A percentile compares a stretch with the other conserved stretches of the same genome.
phyloP scores from a whole-genome alignment of 2,888 invertebrate species.

The Megastigmus dorsalis region DNA sequence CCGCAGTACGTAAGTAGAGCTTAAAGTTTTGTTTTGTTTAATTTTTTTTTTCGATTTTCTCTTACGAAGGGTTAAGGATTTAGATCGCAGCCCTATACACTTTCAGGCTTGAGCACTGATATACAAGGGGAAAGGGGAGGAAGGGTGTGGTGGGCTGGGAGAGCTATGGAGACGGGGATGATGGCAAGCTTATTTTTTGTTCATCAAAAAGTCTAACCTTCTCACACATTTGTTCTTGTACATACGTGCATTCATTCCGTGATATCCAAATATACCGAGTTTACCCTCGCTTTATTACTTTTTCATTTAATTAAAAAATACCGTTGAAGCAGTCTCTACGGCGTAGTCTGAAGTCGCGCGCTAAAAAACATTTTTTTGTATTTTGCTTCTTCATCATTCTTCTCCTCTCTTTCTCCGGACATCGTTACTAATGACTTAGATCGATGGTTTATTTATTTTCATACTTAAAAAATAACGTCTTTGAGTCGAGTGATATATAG shows the following conservation, averaged over 20 bases:
- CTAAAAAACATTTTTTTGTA: constrained; percentile 40
- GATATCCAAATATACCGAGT: constrained; percentile 42
- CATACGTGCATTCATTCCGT: constrained; percentile 29
- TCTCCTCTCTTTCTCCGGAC: constrained; percentile 43
- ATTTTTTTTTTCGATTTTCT: constrained; percentile 20
- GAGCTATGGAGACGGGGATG: constrained; percentile 17
- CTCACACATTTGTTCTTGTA: constrained; percentile 33
- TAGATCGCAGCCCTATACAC: constrained; percentile 1
- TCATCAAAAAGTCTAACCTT: constrained; percentile 24
- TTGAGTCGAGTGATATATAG: constrained; percentile 47
- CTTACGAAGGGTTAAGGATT: background rate
- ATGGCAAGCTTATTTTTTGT: constrained; percentile 38
- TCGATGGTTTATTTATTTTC: constrained; percentile 50
- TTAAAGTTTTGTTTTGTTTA: constrained; percentile 32
- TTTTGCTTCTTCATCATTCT: constrained; percentile 47
- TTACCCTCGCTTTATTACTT: background rate
- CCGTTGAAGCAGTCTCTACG: constrained; percentile 48
- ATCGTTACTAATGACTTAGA: constrained; percentile 64
- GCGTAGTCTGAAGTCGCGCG: constrained; percentile 29
- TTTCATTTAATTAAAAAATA: constrained; percentile 50
- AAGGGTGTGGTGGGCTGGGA: too few species aligned
- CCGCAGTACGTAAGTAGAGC: constrained; percentile 11
- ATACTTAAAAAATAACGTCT: constrained; percentile 53
- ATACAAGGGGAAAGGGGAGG: constrained; percentile 26
- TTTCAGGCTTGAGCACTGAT: constrained; percentile 26